Evolutionary conservation across 2,113 vertebrate genomes (phyloP).

Genomic region (Condylura cristata): DNA sequence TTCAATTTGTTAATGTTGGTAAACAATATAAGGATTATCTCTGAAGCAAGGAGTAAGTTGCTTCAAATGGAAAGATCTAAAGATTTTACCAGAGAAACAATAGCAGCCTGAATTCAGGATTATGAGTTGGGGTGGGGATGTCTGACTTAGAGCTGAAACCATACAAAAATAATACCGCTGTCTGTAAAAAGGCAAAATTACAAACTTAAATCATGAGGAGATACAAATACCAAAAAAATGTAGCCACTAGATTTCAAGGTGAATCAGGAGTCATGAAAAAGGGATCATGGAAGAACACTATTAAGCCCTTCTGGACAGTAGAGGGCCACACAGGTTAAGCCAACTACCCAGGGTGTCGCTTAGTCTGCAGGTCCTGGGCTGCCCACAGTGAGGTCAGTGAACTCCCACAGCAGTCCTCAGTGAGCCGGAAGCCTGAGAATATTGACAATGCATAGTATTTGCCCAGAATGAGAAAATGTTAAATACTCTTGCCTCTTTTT

Average conservation of each 20-base stretch:
- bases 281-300: too few species aligned
- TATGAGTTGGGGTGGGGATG: neutral
- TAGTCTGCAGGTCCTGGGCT: neutral
- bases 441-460: neutral
- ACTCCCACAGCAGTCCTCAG: neutral
- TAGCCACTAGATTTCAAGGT: neutral
- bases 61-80: neutral
- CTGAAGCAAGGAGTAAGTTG: neutral
- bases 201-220: neutral
- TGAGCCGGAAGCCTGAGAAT: neutral
- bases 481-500: neutral
- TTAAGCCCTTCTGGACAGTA: neutral
- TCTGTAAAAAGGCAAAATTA: neutral
- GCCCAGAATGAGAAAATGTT: neutral
- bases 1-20: neutral
- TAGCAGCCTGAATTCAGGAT: neutral
- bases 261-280: neutral
- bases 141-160: accelerated
- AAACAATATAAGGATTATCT: neutral
- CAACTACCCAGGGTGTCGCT: accelerated
- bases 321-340: neutral
- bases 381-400: neutral
- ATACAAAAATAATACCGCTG: neutral
- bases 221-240: neutral
- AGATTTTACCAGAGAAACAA: neutral